Conservation (phyloP, 1,140 invertebrate species). For the Danaus melanippus region DNA sequence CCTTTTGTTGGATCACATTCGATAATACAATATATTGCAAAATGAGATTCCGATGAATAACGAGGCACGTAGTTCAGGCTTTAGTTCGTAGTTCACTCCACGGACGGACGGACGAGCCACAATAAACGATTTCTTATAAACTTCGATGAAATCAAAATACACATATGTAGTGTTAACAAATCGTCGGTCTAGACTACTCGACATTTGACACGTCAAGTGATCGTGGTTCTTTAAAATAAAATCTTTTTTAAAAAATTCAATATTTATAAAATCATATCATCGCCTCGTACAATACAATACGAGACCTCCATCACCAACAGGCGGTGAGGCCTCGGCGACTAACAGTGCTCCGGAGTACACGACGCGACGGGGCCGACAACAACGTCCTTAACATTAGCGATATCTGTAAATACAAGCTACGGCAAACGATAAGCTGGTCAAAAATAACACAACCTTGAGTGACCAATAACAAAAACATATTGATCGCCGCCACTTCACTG, state of each 20-base stretch:
- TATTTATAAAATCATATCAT: no score
- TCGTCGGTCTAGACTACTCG: neutral
- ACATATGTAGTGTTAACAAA: neutral
- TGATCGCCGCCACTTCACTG: no score
- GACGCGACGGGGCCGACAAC: no score
- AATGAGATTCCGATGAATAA: slow-evolving; percentile 47
- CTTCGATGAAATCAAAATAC: neutral
- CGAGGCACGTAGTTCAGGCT: slow-evolving; percentile 65
- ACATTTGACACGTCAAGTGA: slow-evolving; percentile 4
- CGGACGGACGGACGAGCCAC: slow-evolving; percentile 65
- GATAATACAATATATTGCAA: slow-evolving; percentile 34
- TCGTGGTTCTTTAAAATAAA: neutral
- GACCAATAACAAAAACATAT: slow-evolving; percentile 22
- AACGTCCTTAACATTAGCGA: no score
- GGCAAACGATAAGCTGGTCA: slow-evolving; percentile 22
- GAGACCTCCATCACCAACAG: no score
- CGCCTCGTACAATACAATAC: no score
- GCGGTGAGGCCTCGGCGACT: no score
- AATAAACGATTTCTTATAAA: slow-evolving; percentile 1
- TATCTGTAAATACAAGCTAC: slow-evolving; percentile 4
- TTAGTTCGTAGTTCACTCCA: slow-evolving; percentile 47
- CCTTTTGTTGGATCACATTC: slow-evolving; percentile 20
- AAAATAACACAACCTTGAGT: slow-evolving; percentile 62
- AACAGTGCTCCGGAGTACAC: no score
- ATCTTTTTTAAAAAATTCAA: no score